phyloP scores from a whole-genome alignment of 2,888 invertebrate species.

The Chromoteleia sp. region DNA sequence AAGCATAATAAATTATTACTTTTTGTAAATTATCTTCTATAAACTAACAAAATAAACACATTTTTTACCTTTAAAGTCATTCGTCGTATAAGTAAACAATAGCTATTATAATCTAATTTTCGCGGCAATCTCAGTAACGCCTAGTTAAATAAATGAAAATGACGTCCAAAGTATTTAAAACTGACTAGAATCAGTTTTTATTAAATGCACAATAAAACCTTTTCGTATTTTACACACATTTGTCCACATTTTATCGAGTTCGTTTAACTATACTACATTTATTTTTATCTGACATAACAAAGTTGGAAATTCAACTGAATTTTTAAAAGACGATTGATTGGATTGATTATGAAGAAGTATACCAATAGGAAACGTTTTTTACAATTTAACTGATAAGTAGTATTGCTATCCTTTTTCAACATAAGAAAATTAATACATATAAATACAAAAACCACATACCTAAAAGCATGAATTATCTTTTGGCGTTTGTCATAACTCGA shows the following conservation, averaged over 20 bases:
- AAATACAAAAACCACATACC: no score
- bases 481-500: no score
- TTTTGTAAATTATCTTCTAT: no score
- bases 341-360: neutral
- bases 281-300: constrained; percentile 19
- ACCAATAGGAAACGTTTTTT: neutral
- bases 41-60: no score
- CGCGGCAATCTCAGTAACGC: constrained; percentile 2
- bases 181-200: neutral
- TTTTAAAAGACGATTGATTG: constrained; percentile 16
- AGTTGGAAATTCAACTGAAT: constrained; percentile 3
- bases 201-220: neutral
- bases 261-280: constrained; percentile 14
- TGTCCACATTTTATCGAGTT: constrained; percentile 14
- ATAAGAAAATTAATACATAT: no score
- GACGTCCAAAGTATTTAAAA: neutral
- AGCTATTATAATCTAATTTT: neutral
- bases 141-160: neutral
- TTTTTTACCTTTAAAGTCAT: no score
- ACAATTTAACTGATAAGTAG: no score
- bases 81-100: no score
- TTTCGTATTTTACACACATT: neutral
- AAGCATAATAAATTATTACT: no score
- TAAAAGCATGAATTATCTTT: no score
- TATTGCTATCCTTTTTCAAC: no score